Evolutionary conservation across 2,113 vertebrate genomes (phyloP), one percentile per base, ranked within the genome.

Genomic region (Anoplopoma fimbria): DNA sequence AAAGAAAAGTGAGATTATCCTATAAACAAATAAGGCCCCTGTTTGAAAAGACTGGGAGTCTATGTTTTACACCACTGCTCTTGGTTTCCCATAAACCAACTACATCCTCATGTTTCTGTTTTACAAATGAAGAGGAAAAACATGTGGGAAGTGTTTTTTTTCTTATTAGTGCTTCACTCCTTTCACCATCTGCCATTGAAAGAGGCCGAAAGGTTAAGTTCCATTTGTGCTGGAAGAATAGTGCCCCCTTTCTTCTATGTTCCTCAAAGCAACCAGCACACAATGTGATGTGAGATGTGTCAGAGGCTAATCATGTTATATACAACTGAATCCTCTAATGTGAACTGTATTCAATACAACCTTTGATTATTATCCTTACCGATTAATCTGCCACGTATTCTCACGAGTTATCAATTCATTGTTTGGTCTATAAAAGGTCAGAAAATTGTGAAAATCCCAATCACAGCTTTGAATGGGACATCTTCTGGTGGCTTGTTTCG

Each of bases 41-140:
- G 27, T 71, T 63, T 57, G 21, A 14, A 36, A 1, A 33, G n/a
- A 75, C 17, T 33, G 12, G 42, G 9, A 33, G 62, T 34, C 8
- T 36, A 8, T n/a, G 58, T 75, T 69, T 84, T 36, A 57, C 70
- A 49, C 57, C 27, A n/a, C 13, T 45, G 40, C 21, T 49, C n/a
- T 19, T 69, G 2, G 49, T 25, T 25, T 74, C 34, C 45, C 45
- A 69, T 68, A 34, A 73, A 34, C 19, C 27, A 31, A 51, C 19
- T 21, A 45, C 64, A n/a, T 31, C 9, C 34, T 73, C 33, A 31
- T 61, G 40, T 73, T 12, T 65, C 31, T n/a, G 61, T 75, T 61
- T 31, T 40, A 25, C 40, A 2, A 1, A 25, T 13, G 15, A 51
- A 67, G 9, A 53, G 29, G 13, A 40, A 34, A 21, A 68, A 86